phyloP scores from a whole-genome alignment of 1,140 invertebrate species.

The Orchesella cincta region DNA sequence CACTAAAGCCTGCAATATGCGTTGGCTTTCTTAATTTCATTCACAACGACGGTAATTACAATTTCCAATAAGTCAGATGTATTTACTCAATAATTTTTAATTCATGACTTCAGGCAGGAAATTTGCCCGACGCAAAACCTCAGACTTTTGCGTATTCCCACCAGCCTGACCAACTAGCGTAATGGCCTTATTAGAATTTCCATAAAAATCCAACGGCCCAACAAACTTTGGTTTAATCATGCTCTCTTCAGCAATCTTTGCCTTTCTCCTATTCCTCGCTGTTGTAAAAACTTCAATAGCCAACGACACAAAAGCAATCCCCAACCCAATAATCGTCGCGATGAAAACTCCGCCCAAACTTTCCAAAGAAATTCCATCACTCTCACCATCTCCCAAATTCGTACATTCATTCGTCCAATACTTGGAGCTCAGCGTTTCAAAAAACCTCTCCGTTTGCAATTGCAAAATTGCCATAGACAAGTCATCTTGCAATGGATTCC shows the following conservation, averaged over 20 bases:
- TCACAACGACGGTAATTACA: no score
- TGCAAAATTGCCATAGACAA: constrained; percentile 69
- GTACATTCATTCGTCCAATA: constrained; percentile 67
- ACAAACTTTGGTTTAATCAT: constrained; percentile 49
- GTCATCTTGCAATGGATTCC: constrained; percentile 77
- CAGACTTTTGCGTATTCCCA: constrained; percentile 37
- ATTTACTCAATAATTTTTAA: no score
- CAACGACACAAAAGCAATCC: constrained; percentile 50
- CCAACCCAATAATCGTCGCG: constrained; percentile 67
- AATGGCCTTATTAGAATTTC: background rate
- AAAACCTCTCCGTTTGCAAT: constrained; percentile 80
- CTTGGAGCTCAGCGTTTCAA: constrained; percentile 72
- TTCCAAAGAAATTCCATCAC: constrained; percentile 82
- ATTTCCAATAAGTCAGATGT: no score
- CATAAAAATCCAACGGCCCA: constrained; percentile 50
- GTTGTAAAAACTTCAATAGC: constrained; percentile 50
- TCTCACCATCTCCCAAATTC: constrained; percentile 59
- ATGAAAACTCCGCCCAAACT: constrained; percentile 88
- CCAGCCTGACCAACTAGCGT: background rate
- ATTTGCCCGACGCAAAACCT: constrained; percentile 39
- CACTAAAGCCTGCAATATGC: no score
- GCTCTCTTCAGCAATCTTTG: constrained; percentile 48
- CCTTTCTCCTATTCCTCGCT: constrained; percentile 46
- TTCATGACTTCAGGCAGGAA: constrained; percentile 51
- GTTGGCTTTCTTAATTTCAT: no score